Percentiles rank a stretch among this genome's conserved stretches.
These are phyloP conservation scores for Eretmochelys imbricata DNA, from an alignment of 2,113 vertebrate genomes.

Conservation along the genomic window DNA sequence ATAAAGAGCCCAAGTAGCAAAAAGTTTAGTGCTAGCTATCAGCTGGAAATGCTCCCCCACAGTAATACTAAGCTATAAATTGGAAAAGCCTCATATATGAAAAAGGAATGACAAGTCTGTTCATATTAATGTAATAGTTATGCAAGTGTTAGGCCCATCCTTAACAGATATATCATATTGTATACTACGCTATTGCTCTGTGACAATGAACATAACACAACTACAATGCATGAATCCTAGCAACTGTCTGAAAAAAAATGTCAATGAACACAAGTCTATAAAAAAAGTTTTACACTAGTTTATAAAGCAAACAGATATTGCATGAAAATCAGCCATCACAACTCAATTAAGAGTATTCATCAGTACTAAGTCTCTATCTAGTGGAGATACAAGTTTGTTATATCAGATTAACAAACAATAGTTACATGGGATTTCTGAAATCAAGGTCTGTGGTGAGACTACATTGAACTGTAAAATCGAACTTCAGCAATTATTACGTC, in stretches of 20 bases:
- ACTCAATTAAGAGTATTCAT: background rate
- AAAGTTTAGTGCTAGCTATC: background rate
- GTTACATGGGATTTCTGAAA: background rate
- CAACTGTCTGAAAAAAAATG: background rate
- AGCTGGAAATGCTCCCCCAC: background rate
- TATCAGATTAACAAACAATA: background rate
- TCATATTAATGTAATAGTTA: background rate
- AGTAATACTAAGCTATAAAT: background rate
- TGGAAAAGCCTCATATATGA: background rate
- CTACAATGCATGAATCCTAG: background rate
- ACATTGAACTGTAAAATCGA: background rate
- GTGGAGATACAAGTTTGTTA: background rate
- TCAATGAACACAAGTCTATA: background rate
- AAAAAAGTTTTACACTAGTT: background rate
- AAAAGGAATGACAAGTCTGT: background rate
- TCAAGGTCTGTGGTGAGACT: background rate
- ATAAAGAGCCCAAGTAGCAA: background rate
- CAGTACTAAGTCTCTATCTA: constrained; percentile 40
- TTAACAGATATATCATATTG: background rate
- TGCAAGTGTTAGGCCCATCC: background rate
- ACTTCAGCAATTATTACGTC: background rate
- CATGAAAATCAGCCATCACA: background rate
- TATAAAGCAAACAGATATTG: background rate
- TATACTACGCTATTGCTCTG: background rate
- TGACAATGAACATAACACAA: background rate